phyloP scores from a whole-genome alignment of 2,888 invertebrate genomes.

The Acrobasis repandana region DNA sequence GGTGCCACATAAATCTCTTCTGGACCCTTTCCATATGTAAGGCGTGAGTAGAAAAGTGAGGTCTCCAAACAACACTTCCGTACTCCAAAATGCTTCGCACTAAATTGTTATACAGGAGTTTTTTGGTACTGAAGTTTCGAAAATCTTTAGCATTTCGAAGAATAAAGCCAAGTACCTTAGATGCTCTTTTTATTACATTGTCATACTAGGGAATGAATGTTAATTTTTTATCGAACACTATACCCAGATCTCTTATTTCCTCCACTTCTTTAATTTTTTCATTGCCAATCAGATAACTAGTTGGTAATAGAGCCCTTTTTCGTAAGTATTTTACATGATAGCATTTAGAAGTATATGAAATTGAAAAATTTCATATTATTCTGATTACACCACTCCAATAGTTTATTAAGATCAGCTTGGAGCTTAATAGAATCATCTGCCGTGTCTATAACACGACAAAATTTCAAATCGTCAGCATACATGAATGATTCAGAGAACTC shows the following conservation, averaged over 20 bases:
- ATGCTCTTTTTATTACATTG: conserved; percentile 20
- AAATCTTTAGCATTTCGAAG: conserved; percentile 21
- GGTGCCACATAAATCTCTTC: no score
- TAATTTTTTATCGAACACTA: conserved; percentile 24
- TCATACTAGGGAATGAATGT: conserved; percentile 25
- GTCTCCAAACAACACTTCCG: conserved; percentile 2
- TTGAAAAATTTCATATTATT: conserved; percentile 5
- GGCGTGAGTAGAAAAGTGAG: conserved; percentile 1
- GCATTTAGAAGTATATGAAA: conserved; percentile 16
- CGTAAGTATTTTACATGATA: conserved; percentile 18
- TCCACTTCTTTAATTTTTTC: conserved; percentile 18
- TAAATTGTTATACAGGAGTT: conserved; percentile 3
- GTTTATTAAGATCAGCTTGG: conserved; percentile 2
- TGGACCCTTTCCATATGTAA: no score
- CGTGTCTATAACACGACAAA: conserved; percentile 10
- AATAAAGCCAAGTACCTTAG: conserved; percentile 23
- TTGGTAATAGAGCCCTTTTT: background rate
- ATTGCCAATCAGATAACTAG: conserved; percentile 9
- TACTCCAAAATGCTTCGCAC: conserved; percentile 16
- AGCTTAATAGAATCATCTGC: conserved; percentile 5
- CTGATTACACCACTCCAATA: background rate
- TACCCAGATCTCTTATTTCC: conserved; percentile 20
- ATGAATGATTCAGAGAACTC: conserved; percentile 4
- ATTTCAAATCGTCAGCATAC: conserved; percentile 11
- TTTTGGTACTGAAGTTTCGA: conserved; percentile 13